These are phyloP conservation scores for Syngnathoides biaculeatus DNA, from an alignment of 2,113 vertebrate genomes.

Conservation along the genomic window DNA sequence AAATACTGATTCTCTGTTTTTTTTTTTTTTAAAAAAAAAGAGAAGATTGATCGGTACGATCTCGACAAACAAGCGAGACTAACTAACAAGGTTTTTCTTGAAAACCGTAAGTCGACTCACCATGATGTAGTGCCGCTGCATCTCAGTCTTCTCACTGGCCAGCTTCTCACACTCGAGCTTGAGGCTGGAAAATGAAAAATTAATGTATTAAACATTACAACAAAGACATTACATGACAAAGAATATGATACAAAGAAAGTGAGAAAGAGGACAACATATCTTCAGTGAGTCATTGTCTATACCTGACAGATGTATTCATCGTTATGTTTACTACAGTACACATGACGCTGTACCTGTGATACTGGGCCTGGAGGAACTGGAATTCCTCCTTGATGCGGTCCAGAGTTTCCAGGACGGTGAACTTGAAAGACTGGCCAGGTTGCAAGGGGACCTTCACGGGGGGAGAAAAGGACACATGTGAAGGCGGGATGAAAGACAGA, in stretches of 20 bases:
- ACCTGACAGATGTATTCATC: background rate
- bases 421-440: constrained; percentile 89
- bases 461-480: background rate
- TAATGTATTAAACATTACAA: constrained; percentile 10
- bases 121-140: constrained; percentile 97
- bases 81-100: background rate
- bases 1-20: background rate
- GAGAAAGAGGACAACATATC: background rate
- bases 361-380: constrained; percentile 89
- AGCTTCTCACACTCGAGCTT: constrained; percentile 97
- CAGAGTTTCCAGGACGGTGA: constrained; percentile 87
- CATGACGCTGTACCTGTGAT: constrained; percentile 78
- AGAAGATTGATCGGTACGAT: background rate
- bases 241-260: too few relatives aligned
- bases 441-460: constrained; percentile 77
- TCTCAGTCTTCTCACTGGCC: constrained; percentile 79
- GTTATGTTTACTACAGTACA: background rate
- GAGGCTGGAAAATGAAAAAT: constrained; percentile 76
- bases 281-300: background rate
- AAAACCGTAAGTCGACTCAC: constrained; percentile 71
- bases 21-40: too few relatives aligned
- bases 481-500: constrained; percentile 14
- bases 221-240: too few relatives aligned
- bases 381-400: constrained; percentile 91
- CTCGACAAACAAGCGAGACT: background rate